Conservation (phyloP, 2,888 invertebrate species). For the Ormyrus rosae region DNA sequence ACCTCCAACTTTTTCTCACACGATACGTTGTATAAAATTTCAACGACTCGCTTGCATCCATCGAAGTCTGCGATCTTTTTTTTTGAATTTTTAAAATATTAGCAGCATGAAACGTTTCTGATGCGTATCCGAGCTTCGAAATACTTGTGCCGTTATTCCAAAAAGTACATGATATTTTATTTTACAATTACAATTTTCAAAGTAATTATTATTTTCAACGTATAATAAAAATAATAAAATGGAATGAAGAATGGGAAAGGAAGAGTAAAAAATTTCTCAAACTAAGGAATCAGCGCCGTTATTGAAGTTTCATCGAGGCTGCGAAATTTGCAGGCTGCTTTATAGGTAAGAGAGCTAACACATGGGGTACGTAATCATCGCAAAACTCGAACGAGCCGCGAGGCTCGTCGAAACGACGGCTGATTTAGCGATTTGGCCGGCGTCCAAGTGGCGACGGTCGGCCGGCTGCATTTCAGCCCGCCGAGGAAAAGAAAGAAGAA, state of each 20-base stretch:
- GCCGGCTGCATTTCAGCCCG: neutral
- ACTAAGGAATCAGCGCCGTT: neutral
- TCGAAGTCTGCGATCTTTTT: too few species aligned
- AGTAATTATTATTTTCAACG: too few species aligned
- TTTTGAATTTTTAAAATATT: too few species aligned
- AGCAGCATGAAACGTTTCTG: too few species aligned
- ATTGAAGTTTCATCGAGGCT: constrained; percentile 36
- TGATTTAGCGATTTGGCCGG: constrained; percentile 55
- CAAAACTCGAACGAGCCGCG: constrained; percentile 32
- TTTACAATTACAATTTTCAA: too few species aligned
- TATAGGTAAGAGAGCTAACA: constrained; percentile 30
- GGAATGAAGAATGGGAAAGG: too few species aligned
- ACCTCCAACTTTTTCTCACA: neutral
- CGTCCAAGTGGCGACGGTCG: constrained; percentile 45
- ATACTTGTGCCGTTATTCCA: too few species aligned
- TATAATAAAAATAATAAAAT: too few species aligned
- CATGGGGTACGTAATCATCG: constrained; percentile 49
- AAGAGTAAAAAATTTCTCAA: too few species aligned
- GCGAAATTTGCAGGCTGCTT: constrained; percentile 47
- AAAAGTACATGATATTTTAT: too few species aligned
- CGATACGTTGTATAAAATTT: neutral
- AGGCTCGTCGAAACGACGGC: constrained; percentile 33
- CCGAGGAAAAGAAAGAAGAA: constrained; percentile 29
- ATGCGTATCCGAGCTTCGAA: too few species aligned
- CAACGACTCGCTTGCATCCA: too few species aligned